Evolutionary conservation across 2,888 invertebrate genomes (phyloP), one percentile per base, ranked within the genome.

Genomic region (Pollenia griseotomentosa): DNA sequence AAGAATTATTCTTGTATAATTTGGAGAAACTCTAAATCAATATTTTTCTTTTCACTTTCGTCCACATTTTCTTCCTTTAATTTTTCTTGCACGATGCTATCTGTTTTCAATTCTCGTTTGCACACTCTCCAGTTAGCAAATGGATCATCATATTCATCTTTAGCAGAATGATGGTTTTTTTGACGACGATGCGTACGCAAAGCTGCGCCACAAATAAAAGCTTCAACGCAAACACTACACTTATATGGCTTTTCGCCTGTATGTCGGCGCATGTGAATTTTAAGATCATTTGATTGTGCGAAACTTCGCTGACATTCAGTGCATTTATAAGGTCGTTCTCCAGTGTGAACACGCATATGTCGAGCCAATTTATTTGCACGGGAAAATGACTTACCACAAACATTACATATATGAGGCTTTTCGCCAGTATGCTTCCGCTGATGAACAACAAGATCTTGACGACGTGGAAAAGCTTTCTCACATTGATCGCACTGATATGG

Each of bases 241-340:
- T 94, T 94, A 89, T 95, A 95, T 0, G 95, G 95, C 84, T 95
- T 95, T 89, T 95, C 95, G 1, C 96, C 96, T 0, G 96, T 96
- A 90, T 96, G 96, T 0, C 96, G 94, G 0, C 96, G 94, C 91
- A 96, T 95, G 90, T 96, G 96, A 46, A 96, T 92, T n/a, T 95
- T 96, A 65, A 96, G 93, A 90, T 96, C 96, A 91, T 96, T 96
- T 70, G 96, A 96, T 91, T 96, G 96, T 0, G 96, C 95, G 91
- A 96, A 96, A 2, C 91, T 90, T 70, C 92, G 92, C 46, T 91
- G 90, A 71, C 93, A 93, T 55, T 90, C 94, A 0, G 94, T 94
- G 88, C 95, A 95, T 88, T 95, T 95, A 90, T 95, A 95, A 0
- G 95, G 95, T 33, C 95, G 93, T 63, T 94, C 94, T 0, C 95